Percentiles rank a stretch among this genome's conserved stretches.
These are phyloP conservation scores for Pseudococcus longispinus DNA, from an alignment of 2,888 invertebrate species.

Conservation along the genomic window DNA sequence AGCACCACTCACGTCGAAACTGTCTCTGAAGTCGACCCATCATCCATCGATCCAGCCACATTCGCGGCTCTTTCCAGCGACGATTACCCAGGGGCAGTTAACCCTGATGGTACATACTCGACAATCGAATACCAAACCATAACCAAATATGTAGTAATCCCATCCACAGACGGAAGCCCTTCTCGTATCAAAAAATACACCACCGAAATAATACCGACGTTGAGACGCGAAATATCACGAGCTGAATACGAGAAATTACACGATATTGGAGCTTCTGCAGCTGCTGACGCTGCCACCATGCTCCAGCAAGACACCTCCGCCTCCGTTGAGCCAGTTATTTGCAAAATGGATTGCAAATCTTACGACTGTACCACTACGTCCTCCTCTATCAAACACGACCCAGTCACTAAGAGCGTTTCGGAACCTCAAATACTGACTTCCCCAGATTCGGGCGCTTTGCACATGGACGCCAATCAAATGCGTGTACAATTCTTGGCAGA, in stretches of 20 bases:
- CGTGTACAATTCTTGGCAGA: conserved; percentile 41
- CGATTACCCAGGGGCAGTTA: not conserved
- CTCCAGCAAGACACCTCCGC: not conserved
- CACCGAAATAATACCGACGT: conserved; percentile 5
- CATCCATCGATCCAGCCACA: not conserved
- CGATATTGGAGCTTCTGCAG: not conserved
- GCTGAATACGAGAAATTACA: conserved; percentile 10
- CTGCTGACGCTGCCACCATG: no score
- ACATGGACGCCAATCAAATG: conserved; percentile 49
- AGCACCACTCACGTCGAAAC: not conserved
- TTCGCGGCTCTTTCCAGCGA: not conserved
- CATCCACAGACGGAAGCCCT: not conserved
- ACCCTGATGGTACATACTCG: not conserved
- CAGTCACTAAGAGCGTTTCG: not conserved
- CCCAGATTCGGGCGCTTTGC: not conserved
- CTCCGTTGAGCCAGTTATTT: not conserved
- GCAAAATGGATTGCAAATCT: not conserved
- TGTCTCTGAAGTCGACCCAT: not conserved
- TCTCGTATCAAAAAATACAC: conserved; percentile 7
- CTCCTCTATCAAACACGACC: not conserved
- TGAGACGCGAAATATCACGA: not conserved
- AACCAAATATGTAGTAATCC: conserved; percentile 6
- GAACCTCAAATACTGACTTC: not conserved
- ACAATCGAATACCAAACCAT: conserved; percentile 34
- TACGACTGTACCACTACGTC: not conserved